Base-by-base conservation (phyloP, 2,113 vertebrate genomes). In the Syngnathus floridae region DNA sequence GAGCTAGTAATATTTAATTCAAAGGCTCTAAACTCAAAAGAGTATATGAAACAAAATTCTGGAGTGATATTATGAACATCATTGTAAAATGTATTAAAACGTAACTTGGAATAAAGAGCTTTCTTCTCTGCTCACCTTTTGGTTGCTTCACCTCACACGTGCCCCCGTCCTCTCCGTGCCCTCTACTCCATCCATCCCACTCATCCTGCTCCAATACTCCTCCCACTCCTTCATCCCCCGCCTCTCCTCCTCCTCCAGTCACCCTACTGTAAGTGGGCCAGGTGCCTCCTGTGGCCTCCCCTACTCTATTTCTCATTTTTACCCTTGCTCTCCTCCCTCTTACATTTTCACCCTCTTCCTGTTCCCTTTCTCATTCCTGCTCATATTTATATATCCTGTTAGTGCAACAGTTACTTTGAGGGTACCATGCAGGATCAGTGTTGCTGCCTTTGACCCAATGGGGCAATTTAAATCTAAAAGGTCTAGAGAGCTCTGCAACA, bases 221-320 rank as follows among this genome's bases (percentile, higher is more conserved):
- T 62, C 67, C 75, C 64, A 55, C 70, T 60, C 64, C 64, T 61
- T 77, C 67, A 74, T 72, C 82, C 79, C 76, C 74, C 77, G 72
- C 75, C 64, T 66, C 80, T 66, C 75, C 76, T 70, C 69, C 26
- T 35, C 48, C 63, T 22, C 66, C 76, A n/a, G 78, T 80, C 76
- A 71, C 86, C 82, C 81, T 72, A 68, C 79, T 86, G 80, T 87
- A 91, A 90, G 83, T 90, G 87, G 88, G 90, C 87, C 90, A 90
- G 83, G 79, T 88, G 87, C 88, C 90, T 89, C 90, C 82, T 88
- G 89, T 92, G 90, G 87, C 89, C 84, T 90, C 77, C 86, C 82
- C 86, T 88, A 88, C 87, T 88, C 89, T 81, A 88, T 89, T 89
- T 90, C 82, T 90, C 87, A 90, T 88, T 91, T 89, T 87, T 88